Conservation (phyloP, 2,797 vertebrate species). For the Ispidina lecontei region DNA sequence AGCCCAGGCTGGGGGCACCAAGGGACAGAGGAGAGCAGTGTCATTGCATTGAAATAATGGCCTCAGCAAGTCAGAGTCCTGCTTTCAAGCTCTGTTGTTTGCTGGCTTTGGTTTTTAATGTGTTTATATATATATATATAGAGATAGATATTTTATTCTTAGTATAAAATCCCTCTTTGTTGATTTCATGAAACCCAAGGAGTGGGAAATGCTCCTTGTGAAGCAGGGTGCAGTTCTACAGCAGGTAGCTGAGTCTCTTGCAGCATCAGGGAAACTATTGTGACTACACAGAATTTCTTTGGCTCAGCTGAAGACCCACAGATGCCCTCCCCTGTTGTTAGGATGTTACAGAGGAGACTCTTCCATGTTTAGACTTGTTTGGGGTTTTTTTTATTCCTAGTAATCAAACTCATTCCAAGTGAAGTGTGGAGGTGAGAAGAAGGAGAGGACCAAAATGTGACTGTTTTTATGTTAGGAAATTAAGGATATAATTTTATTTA, state of each 20-base stretch:
- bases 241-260: not conserved
- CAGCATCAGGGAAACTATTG: not conserved
- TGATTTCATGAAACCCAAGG: not conserved
- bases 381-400: not conserved
- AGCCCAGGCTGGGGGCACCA: not conserved
- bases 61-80: not conserved
- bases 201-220: not conserved
- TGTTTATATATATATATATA: too few species aligned
- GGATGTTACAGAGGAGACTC: not conserved
- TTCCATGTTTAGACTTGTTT: not conserved
- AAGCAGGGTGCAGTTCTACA: not conserved
- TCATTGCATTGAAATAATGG: not conserved
- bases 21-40: not conserved
- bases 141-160: not conserved
- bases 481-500: not conserved
- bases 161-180: not conserved
- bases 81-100: not conserved
- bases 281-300: not conserved
- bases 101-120: not conserved
- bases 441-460: not conserved
- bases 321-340: not conserved
- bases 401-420: not conserved
- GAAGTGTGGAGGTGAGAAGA: not conserved
- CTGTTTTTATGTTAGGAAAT: not conserved
- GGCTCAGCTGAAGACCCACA: not conserved